Evolutionary conservation across 1,140 invertebrate genomes (phyloP), one percentile per base, ranked within the genome.

Genomic region (Zaprionus ghesquierei): DNA sequence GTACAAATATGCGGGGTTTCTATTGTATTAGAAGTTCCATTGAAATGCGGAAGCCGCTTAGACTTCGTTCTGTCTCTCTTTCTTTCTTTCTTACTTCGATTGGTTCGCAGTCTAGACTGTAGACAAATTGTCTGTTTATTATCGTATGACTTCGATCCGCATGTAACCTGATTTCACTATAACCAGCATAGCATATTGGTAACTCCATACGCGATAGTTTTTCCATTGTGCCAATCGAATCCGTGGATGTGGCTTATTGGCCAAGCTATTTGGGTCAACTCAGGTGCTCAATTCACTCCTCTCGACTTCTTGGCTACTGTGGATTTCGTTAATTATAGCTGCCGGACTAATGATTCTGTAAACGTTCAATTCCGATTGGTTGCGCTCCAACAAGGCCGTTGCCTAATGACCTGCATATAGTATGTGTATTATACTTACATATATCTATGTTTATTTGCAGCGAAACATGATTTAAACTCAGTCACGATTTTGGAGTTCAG

Each of bases 161-260:
- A 58, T 50, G 75, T 73, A 87, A 79, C 82, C 82, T 84, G 84
- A 79, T 87, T 89, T 82, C 82, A 71, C 73, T 59, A 23, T 20
- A 29, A 49, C 56, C 33, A 69, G 1, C 18, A 15, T 41, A n/a
- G n/a, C n/a, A 18, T 33, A 53, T 60, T n/a, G 49, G 5, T 35
- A 9, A 41, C n/a, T 15, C 5, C 35, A 38, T 31, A 55, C 13
- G 15, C 27, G 23, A 55, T 23, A 25, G 23, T 68, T 59, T 35
- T 38, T n/a, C n/a, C n/a, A n/a, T n/a, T n/a, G n/a, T 55, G 38
- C 13, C 50, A 35, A 55, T 41, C 35, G 18, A 46, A 9, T 46
- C 3, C 27, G 25, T 25, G 5, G 9, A 1, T 29, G 18, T 46
- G 18, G 9, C 41, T 20, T 44, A 44, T 44, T 44, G 41, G 41